Percentiles rank a stretch among this genome's conserved stretches.
Evolutionary conservation across 2,888 invertebrate genomes (phyloP).

Genomic region (Neuroscelio doddi): DNA sequence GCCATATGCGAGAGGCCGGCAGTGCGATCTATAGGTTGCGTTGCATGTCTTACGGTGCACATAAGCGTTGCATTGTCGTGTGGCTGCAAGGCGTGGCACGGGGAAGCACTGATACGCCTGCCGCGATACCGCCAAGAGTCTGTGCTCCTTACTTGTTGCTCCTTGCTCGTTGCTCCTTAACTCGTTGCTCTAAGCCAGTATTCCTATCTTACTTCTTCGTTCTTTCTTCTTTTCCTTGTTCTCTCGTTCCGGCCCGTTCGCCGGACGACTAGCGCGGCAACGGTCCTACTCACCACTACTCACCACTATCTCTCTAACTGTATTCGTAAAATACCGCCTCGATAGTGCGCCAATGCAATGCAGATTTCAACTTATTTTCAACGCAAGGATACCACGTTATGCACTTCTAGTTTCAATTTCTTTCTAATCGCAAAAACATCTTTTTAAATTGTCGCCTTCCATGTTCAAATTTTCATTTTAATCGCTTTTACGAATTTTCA

Average conservation of each 20-base stretch:
- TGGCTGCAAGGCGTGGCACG: conserved; percentile 55
- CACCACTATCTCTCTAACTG: conserved; percentile 58
- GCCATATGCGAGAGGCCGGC: not conserved
- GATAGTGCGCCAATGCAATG: conserved; percentile 49
- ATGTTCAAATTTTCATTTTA: too few species aligned
- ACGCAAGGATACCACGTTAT: conserved; percentile 39
- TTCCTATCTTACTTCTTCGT: too few species aligned
- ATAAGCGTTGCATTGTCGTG: conserved; percentile 52
- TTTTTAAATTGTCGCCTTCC: conserved; percentile 33
- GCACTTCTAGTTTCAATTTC: conserved; percentile 4
- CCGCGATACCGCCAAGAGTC: conserved; percentile 44
- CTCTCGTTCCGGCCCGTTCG: conserved; percentile 43
- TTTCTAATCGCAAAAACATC: too few species aligned
- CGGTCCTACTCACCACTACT: conserved; percentile 43
- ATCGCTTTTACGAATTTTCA: too few species aligned
- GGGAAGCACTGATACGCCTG: conserved; percentile 52
- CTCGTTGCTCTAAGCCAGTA: conserved; percentile 25
- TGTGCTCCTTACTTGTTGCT: conserved; percentile 39
- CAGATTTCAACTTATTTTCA: conserved; percentile 49
- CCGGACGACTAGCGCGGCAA: conserved; percentile 38
- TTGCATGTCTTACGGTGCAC: conserved; percentile 48
- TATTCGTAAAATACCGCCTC: conserved; percentile 63
- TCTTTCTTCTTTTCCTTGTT: not conserved
- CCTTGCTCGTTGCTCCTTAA: conserved; percentile 16
- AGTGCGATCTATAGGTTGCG: conserved; percentile 36